phyloP scores from a whole-genome alignment of 2,113 vertebrate species.

The Hoplias malabaricus region DNA sequence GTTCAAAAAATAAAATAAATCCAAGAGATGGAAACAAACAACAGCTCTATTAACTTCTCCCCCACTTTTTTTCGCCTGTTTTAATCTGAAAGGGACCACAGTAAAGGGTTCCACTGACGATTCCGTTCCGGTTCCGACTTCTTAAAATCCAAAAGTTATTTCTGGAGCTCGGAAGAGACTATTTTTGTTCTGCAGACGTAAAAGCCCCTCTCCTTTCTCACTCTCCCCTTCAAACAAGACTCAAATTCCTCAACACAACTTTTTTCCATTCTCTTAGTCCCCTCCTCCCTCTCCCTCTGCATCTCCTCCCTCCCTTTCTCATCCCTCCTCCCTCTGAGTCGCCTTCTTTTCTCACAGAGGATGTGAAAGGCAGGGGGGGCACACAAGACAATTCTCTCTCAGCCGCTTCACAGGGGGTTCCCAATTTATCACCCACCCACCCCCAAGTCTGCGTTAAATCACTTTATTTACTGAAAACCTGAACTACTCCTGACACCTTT shows the following conservation, averaged over 20 bases:
- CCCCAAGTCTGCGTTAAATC: slow-evolving; percentile 23
- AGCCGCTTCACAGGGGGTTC: slow-evolving; percentile 62
- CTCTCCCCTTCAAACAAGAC: slow-evolving; percentile 59
- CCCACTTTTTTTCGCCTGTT: too few species aligned
- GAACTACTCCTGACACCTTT: background rate
- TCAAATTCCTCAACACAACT: slow-evolving; percentile 75
- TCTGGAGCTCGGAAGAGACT: slow-evolving; percentile 24
- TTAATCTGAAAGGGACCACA: too few species aligned
- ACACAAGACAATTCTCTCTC: slow-evolving; percentile 57
- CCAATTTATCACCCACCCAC: slow-evolving; percentile 44
- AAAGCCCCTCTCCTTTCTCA: slow-evolving; percentile 46
- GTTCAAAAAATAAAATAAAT: too few species aligned
- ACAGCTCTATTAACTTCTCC: too few species aligned
- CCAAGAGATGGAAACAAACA: too few species aligned
- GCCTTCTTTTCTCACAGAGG: slow-evolving; percentile 51
- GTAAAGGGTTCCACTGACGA: too few species aligned
- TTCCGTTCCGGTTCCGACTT: slow-evolving; percentile 39
- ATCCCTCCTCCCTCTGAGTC: slow-evolving; percentile 49
- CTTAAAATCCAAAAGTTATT: slow-evolving; percentile 38
- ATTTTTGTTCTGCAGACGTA: slow-evolving; percentile 39
- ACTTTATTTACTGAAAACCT: background rate
- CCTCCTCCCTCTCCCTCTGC: slow-evolving; percentile 39
- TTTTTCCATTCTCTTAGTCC: slow-evolving; percentile 60
- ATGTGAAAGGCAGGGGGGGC: slow-evolving; percentile 65
- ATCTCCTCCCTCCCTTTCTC: slow-evolving; percentile 36